These are phyloP conservation scores for Tenthredo amoena DNA, from an alignment of 2,888 invertebrate species.

Conservation along the genomic window DNA sequence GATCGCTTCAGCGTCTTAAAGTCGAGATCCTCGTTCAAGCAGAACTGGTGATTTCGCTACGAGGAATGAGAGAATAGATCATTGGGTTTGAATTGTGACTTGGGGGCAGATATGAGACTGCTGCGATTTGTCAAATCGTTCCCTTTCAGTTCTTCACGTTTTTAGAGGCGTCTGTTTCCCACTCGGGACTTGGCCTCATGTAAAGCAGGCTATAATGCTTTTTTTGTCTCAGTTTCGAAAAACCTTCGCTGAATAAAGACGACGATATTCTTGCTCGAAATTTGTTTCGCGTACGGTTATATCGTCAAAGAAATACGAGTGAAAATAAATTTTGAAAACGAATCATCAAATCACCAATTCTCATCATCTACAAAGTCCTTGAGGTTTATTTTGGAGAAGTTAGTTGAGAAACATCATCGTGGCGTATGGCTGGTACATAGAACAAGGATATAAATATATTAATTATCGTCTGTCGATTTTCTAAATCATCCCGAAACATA, in stretches of 20 bases:
- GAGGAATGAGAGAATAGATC: not conserved
- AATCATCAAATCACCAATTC: not conserved
- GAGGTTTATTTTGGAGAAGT: not conserved
- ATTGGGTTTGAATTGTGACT: constrained; percentile 28
- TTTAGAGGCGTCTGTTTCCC: not conserved
- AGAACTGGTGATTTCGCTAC: constrained; percentile 11
- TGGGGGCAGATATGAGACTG: constrained; percentile 6
- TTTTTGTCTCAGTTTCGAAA: not conserved
- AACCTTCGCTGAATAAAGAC: not conserved
- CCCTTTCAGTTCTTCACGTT: not conserved
- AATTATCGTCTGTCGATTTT: not conserved
- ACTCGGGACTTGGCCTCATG: not conserved
- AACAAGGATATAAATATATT: not conserved
- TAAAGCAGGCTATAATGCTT: not conserved
- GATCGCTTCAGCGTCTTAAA: not conserved
- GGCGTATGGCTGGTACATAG: not conserved
- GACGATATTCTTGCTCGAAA: not conserved
- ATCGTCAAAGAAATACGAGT: no score
- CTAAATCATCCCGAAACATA: not conserved
- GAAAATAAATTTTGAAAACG: no score
- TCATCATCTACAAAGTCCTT: not conserved
- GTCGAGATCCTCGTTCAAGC: not conserved
- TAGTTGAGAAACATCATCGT: not conserved
- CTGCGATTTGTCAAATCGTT: constrained; percentile 8
- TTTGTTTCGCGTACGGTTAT: not conserved